Conservation (phyloP, 2,113 vertebrate species). For the Pica pica region DNA sequence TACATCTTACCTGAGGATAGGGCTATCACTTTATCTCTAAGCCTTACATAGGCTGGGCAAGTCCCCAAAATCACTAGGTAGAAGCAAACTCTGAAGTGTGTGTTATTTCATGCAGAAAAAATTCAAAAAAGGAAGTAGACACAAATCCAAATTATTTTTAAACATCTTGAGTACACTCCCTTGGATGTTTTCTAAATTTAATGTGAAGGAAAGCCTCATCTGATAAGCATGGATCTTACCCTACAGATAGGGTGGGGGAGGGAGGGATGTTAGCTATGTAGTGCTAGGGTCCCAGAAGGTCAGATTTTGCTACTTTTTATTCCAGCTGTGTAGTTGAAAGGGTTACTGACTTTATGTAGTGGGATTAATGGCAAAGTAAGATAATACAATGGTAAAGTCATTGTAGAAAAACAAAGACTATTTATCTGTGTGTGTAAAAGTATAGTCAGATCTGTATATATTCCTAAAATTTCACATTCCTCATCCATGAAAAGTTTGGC, state of each 20-base stretch:
- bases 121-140: not conserved
- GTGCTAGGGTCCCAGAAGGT: not conserved
- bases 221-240: not conserved
- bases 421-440: not conserved
- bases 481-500: not conserved
- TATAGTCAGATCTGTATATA: not conserved
- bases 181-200: not conserved
- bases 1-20: not conserved
- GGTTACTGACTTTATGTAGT: not conserved
- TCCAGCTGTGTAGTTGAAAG: not conserved
- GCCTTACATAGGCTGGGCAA: not conserved
- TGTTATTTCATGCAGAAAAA: not conserved
- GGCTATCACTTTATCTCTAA: not conserved
- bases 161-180: rapidly evolving
- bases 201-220: not conserved
- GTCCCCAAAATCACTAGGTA: not conserved
- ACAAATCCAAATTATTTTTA: not conserved
- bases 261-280: not conserved
- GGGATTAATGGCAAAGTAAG: not conserved
- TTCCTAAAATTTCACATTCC: slow-evolving; percentile 24
- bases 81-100: not conserved
- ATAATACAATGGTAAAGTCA: not conserved
- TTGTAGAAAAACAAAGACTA: not conserved
- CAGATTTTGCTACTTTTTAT: not conserved
- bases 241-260: no score